Base-by-base conservation (phyloP, 2,113 vertebrate species). In the Otocyon megalotis region DNA sequence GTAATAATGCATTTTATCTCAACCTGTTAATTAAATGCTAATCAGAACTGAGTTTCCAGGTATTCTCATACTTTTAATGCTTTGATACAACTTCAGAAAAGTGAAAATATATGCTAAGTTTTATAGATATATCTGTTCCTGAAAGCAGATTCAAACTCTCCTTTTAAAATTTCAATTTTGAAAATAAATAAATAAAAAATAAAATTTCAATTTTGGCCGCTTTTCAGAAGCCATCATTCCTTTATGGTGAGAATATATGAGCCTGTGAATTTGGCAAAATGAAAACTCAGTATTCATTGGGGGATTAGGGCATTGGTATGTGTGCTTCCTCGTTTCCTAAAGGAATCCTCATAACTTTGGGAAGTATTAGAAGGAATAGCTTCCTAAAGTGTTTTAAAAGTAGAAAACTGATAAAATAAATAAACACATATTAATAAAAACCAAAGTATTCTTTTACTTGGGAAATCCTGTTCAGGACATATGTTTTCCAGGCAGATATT, bases 11-110 rank as follows among this genome's bases (percentile, higher is more conserved):
- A 48, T 85, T 76, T 72, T 92, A 48, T 56, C 50, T 94, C 65
- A 84, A 53, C 35, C 48, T 97, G 43, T 90, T 79, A 60, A 48
- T 77, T 88, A 69, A 91, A 53, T 94, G 74, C 37, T 86, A 76
- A 37, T 53, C 54, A 72, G 37, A 93, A 53, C 77, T 37, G 53
- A 32, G 2, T 79, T 86, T 74, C 60, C 32, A 88, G 26, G 1
- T 71, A 74, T 32, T 80, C 24, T 93, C 79, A 32, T 54, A 20
- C 50, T 76, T 90, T 50, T n/a, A 62, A 9, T 90, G 62, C 58
- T 69, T 90, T 82, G 43, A 30, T 60, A 43, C 28, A 87, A 8
- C 35, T 74, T 83, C 8, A 60, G 48, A 67, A 84, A 35, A 58
- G 65, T 77, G 32, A 86, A 67, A 30, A 58, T 92, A 53, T 24